A percentile compares a stretch with the other conserved stretches of the same genome.
These are phyloP conservation scores for Callyntrura guangdongensis DNA, from an alignment of 2,888 invertebrate species.

Conservation along the genomic window DNA sequence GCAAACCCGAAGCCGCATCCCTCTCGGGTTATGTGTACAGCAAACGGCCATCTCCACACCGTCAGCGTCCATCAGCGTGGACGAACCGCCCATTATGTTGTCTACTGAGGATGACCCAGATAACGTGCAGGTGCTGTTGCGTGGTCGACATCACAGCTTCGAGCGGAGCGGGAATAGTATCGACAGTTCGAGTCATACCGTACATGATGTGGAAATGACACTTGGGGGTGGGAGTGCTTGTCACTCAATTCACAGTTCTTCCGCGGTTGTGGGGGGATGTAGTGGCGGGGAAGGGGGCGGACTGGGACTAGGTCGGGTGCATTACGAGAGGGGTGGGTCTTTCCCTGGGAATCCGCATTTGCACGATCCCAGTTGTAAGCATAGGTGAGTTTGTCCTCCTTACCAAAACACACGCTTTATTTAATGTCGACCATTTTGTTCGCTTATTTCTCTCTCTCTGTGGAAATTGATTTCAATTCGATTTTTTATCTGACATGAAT, in stretches of 20 bases:
- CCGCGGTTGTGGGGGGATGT: conserved; percentile 50
- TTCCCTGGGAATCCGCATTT: conserved; percentile 76
- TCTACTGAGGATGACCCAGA: conserved; percentile 84
- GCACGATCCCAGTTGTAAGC: conserved; percentile 74
- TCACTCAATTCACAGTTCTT: conserved; percentile 69
- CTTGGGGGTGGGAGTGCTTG: conserved; percentile 74
- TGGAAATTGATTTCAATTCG: background rate
- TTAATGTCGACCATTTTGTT: background rate
- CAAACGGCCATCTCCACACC: conserved; percentile 84
- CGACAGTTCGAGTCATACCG: conserved; percentile 73
- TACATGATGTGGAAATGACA: conserved; percentile 70
- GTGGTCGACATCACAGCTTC: conserved; percentile 62
- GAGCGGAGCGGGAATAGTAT: conserved; percentile 70
- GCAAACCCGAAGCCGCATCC: conserved; percentile 80
- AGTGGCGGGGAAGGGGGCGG: conserved; percentile 31
- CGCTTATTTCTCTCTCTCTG: background rate
- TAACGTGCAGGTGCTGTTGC: conserved; percentile 76
- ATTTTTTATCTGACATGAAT: background rate
- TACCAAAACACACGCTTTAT: background rate
- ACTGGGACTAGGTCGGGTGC: background rate
- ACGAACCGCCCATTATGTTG: conserved; percentile 84
- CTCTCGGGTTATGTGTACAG: conserved; percentile 84
- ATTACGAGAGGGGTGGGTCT: conserved; percentile 73
- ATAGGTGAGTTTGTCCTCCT: conserved; percentile 59
- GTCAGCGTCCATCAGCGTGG: conserved; percentile 81